phyloP scores from a whole-genome alignment of 2,113 vertebrate genomes.

The Cepphus grylle region DNA sequence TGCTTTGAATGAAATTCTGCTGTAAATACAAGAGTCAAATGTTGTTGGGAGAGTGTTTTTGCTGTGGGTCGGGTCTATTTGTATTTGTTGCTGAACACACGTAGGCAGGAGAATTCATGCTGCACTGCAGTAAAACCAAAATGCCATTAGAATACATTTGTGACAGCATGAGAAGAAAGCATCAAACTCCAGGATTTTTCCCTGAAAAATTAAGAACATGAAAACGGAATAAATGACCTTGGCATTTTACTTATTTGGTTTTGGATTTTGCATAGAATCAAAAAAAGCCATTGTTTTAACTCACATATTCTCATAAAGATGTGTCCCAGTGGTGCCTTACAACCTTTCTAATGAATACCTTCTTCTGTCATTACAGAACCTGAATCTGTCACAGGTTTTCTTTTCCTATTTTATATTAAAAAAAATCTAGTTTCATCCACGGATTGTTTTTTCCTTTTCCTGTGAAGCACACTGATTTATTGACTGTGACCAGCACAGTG shows the following conservation, averaged over 20 bases:
- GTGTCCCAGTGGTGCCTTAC: neutral
- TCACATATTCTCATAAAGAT: neutral
- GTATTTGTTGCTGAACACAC: neutral
- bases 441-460: neutral
- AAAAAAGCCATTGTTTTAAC: neutral
- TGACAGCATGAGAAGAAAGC: neutral
- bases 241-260: neutral
- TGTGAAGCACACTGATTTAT: neutral
- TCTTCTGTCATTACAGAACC: neutral
- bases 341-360: neutral
- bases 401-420: neutral
- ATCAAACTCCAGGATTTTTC: neutral
- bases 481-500: neutral
- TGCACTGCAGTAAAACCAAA: slow-evolving; percentile 49
- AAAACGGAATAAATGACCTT: neutral
- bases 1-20: slow-evolving; percentile 34
- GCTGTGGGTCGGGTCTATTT: neutral
- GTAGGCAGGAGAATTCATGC: neutral
- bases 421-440: neutral
- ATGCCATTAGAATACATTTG: neutral
- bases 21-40: slow-evolving; percentile 7
- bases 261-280: neutral
- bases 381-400: neutral
- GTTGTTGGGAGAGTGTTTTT: neutral
- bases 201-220: neutral